Percentiles rank a stretch among this genome's conserved stretches.
Evolutionary conservation across 1,140 invertebrate genomes (phyloP).

Genomic region (Heterodera carotae): DNA sequence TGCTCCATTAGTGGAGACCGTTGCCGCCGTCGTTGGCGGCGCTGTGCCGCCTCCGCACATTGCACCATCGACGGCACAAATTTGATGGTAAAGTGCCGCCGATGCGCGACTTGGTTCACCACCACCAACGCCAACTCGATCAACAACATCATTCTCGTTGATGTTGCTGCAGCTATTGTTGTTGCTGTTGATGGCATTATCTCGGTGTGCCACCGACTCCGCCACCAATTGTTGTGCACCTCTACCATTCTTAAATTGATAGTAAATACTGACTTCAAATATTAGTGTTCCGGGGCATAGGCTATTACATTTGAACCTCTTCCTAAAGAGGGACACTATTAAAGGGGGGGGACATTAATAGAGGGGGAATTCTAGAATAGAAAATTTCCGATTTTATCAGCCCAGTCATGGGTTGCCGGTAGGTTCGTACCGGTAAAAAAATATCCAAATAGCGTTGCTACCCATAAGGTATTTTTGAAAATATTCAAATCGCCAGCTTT

Average conservation of each 20-base stretch:
- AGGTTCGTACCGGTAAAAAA: background rate
- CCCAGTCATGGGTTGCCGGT: too few species aligned
- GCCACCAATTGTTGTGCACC: background rate
- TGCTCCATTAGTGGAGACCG: background rate
- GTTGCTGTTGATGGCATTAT: background rate
- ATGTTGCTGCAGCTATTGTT: background rate
- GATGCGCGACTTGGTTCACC: background rate
- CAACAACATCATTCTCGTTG: background rate
- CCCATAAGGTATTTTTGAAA: background rate
- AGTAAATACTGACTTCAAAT: too few species aligned
- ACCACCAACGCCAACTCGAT: too few species aligned
- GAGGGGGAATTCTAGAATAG: too few species aligned
- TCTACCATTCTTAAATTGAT: background rate
- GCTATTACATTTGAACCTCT: too few species aligned
- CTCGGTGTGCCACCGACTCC: background rate
- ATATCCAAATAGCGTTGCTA: background rate
- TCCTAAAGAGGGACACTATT: too few species aligned
- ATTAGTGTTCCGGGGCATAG: too few species aligned
- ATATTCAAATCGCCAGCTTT: background rate
- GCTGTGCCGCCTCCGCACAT: too few species aligned
- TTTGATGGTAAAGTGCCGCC: slow-evolving; percentile 15
- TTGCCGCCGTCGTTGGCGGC: background rate
- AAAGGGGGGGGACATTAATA: too few species aligned
- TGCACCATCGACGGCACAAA: background rate
- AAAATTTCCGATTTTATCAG: too few species aligned